phyloP scores from a whole-genome alignment of 2,113 vertebrate species.

The Aphyosemion australe region DNA sequence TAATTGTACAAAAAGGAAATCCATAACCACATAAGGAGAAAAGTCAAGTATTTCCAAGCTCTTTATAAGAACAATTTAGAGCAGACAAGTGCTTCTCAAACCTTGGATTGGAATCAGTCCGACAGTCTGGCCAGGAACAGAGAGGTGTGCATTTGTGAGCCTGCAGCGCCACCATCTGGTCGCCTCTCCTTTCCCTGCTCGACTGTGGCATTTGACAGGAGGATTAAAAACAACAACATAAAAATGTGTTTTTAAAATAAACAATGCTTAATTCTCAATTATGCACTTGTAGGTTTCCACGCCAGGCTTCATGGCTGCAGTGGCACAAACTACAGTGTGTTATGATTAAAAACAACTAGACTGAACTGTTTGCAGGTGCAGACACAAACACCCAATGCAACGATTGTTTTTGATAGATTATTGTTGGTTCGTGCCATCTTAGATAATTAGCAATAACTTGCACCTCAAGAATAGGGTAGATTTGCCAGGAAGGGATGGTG shows the following conservation, averaged over 20 bases:
- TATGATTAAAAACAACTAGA: constrained; percentile 39
- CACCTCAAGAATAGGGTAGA: constrained; percentile 69
- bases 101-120: constrained; percentile 77
- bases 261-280: constrained; percentile 20
- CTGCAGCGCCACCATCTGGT: constrained; percentile 79
- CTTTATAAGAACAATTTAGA: constrained; percentile 85
- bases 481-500: constrained; percentile 71
- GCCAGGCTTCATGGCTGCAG: constrained; percentile 14
- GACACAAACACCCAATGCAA: constrained; percentile 32
- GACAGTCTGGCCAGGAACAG: constrained; percentile 42
- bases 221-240: background rate
- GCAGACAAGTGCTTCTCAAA: constrained; percentile 85
- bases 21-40: constrained; percentile 82
- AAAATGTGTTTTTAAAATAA: constrained; percentile 26
- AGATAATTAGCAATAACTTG: constrained; percentile 76
- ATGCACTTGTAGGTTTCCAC: constrained; percentile 4
- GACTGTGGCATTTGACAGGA: background rate
- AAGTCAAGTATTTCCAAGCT: constrained; percentile 86
- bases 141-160: constrained; percentile 66
- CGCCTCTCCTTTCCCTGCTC: constrained; percentile 7
- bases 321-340: background rate
- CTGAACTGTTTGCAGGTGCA: constrained; percentile 59
- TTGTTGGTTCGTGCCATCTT: constrained; percentile 57
- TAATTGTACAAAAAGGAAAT: constrained; percentile 81
- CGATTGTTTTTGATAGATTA: constrained; percentile 67